Evolutionary conservation across 2,888 invertebrate genomes (phyloP).

Genomic region (Ectemnius lituratus): DNA sequence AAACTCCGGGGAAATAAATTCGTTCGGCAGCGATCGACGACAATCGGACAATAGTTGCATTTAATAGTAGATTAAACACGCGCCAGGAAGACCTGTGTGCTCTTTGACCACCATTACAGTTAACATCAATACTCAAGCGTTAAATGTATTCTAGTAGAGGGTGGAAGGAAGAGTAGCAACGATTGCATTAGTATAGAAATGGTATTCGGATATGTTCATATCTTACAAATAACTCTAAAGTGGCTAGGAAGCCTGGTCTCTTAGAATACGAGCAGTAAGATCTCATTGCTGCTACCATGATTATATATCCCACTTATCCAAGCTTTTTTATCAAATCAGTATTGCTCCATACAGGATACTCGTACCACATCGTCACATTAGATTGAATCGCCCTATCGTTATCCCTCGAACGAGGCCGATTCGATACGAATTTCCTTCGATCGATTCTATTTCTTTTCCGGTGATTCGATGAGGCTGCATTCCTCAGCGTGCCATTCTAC

Average conservation of each 20-base stretch:
- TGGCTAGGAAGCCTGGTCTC: no score
- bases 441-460: constrained; percentile 40
- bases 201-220: no score
- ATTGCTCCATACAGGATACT: constrained; percentile 30
- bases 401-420: constrained; percentile 37
- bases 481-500: constrained; percentile 36
- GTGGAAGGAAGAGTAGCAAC: no score
- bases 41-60: constrained; percentile 73
- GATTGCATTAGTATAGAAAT: no score
- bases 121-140: constrained; percentile 11
- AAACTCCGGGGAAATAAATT: constrained; percentile 70
- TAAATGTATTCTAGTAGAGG: no score
- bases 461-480: constrained; percentile 32
- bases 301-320: no score
- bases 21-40: constrained; percentile 69
- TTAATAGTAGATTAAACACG: constrained; percentile 77
- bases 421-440: constrained; percentile 43
- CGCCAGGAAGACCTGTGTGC: constrained; percentile 34
- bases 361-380: constrained; percentile 35
- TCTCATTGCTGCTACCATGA: no score
- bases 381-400: constrained; percentile 47
- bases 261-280: no score
- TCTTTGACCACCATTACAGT: constrained; percentile 52
- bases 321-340: not conserved
- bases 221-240: no score